Evolutionary conservation across 1,140 invertebrate species (phyloP).

Genomic region (Matsumurasca onukii): DNA sequence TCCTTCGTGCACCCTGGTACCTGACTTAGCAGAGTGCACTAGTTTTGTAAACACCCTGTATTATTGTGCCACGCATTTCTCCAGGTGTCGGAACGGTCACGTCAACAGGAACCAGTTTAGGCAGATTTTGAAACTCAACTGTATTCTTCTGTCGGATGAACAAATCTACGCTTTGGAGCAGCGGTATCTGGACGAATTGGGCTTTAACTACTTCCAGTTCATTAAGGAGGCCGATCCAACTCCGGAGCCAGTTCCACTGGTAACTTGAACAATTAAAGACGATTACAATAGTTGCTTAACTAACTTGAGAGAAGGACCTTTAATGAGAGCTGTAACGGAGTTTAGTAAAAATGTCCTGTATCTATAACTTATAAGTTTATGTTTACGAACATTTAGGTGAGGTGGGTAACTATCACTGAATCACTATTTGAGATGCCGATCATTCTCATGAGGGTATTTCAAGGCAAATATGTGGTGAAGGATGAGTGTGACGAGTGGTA

Average conservation of each 20-base stretch:
- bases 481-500: no score
- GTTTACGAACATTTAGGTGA: no score
- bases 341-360: neutral
- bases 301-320: no score
- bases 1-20: no score
- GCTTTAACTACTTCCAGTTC: constrained; percentile 67
- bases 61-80: neutral
- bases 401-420: no score
- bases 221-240: constrained; percentile 58
- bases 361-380: neutral
- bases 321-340: no score
- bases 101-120: constrained; percentile 64
- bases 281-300: neutral
- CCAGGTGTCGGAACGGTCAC: constrained; percentile 55
- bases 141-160: constrained; percentile 59
- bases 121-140: constrained; percentile 61
- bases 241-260: constrained; percentile 45
- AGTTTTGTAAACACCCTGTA: no score
- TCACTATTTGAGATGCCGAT: neutral
- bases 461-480: no score
- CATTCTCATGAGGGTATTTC: neutral
- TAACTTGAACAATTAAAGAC: neutral
- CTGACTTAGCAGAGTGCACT: no score
- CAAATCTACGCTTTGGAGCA: constrained; percentile 65
- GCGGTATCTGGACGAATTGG: constrained; percentile 65